These are phyloP conservation scores for Silurus meridionalis DNA, from an alignment of 2,113 vertebrate species.

Conservation along the genomic window DNA sequence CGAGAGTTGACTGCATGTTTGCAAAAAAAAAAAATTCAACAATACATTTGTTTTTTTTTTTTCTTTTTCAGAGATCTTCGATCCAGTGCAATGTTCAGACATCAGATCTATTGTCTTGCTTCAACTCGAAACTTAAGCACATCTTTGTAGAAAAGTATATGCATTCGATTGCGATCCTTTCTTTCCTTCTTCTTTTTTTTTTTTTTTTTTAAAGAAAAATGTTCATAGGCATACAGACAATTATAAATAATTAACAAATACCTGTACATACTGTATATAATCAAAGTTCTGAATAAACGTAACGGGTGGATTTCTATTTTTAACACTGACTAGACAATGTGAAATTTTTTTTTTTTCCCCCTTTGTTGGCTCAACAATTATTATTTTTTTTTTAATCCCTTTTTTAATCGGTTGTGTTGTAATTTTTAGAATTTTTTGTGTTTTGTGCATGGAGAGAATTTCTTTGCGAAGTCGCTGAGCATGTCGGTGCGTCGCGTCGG, in stretches of 20 bases:
- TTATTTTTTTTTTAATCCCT: slow-evolving; percentile 19
- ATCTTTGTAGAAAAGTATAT: slow-evolving; percentile 80
- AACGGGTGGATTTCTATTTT: slow-evolving; percentile 83
- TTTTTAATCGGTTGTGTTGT: slow-evolving; percentile 70
- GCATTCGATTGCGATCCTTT: slow-evolving; percentile 74
- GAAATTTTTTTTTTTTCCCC: slow-evolving; percentile 61
- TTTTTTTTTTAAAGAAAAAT: slow-evolving; percentile 56
- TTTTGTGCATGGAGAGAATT: slow-evolving; percentile 76
- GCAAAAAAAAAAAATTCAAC: slow-evolving; percentile 4
- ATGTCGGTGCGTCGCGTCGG: slow-evolving; percentile 57
- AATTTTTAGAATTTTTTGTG: slow-evolving; percentile 60
- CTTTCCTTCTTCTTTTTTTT: slow-evolving; percentile 60
- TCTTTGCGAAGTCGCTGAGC: slow-evolving; percentile 69
- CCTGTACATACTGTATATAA: slow-evolving; percentile 82
- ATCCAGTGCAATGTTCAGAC: slow-evolving; percentile 54
- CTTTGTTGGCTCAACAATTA: slow-evolving; percentile 67
- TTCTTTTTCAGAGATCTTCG: slow-evolving; percentile 26
- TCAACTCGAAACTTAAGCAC: slow-evolving; percentile 73
- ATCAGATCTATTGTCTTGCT: slow-evolving; percentile 57
- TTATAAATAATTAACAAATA: slow-evolving; percentile 69
- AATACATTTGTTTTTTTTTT: no score
- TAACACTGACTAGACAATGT: slow-evolving; percentile 85
- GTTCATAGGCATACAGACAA: slow-evolving; percentile 75
- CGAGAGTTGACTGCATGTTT: slow-evolving; percentile 51
- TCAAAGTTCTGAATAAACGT: slow-evolving; percentile 77